Conservation (phyloP, 2,797 vertebrate genomes). For the Chiropotes sagulatus region DNA sequence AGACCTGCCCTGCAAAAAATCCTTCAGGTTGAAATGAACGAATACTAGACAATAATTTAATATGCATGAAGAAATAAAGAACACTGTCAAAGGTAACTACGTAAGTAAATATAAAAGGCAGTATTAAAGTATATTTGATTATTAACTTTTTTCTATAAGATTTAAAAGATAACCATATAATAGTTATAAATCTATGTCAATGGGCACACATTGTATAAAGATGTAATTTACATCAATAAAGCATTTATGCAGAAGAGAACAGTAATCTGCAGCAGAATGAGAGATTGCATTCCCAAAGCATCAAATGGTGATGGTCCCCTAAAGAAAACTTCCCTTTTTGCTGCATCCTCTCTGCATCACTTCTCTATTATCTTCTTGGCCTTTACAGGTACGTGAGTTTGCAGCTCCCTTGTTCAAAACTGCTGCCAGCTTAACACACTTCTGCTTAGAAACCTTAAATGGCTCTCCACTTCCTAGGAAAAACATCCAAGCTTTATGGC, state of each 20-base stretch:
- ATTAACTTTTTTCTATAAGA: background rate
- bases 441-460: background rate
- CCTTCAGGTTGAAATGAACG: background rate
- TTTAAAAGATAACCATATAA: background rate
- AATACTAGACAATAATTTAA: background rate
- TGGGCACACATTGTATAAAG: background rate
- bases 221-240: background rate
- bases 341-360: background rate
- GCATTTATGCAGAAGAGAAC: background rate
- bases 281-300: background rate
- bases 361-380: background rate
- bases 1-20: background rate
- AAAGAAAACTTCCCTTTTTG: background rate
- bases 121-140: background rate
- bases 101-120: background rate
- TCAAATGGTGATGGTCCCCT: background rate
- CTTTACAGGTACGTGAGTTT: background rate
- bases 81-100: background rate
- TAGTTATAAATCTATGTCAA: background rate
- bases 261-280: background rate
- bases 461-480: background rate
- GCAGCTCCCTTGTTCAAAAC: background rate
- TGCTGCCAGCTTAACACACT: background rate
- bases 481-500: background rate
- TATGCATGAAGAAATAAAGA: background rate